These are phyloP conservation scores for Eupristina koningsbergeri DNA, from an alignment of 1,140 invertebrate genomes.

Conservation along the genomic window DNA sequence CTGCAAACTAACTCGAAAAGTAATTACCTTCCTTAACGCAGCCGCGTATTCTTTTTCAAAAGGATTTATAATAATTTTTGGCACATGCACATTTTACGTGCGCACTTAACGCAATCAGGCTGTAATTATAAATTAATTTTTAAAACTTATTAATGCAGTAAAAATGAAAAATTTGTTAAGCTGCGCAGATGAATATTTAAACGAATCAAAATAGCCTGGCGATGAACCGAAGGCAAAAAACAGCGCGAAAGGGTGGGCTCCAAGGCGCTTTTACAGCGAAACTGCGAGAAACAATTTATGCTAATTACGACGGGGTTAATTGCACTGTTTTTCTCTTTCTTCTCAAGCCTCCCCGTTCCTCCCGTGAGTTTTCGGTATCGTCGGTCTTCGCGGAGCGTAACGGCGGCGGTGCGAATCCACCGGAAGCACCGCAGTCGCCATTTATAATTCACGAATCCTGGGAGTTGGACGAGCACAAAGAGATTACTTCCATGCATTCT, in stretches of 20 bases:
- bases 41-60: background rate
- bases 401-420: background rate
- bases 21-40: background rate
- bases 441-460: constrained; percentile 68
- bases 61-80: background rate
- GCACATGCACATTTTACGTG: background rate
- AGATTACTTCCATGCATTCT: constrained; percentile 55
- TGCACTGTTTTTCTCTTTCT: constrained; percentile 54
- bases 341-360: constrained; percentile 40
- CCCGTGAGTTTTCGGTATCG: constrained; percentile 53
- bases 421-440: constrained; percentile 59
- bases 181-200: constrained; percentile 2
- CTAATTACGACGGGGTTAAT: constrained; percentile 72
- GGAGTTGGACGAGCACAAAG: constrained; percentile 55
- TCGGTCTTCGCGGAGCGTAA: constrained; percentile 1
- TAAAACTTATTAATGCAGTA: background rate
- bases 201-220: background rate
- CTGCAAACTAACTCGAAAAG: background rate
- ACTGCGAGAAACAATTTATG: constrained; percentile 70
- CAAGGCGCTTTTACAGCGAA: constrained; percentile 48
- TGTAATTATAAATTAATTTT: background rate
- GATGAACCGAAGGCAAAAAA: background rate
- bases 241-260: constrained; percentile 20
- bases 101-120: background rate
- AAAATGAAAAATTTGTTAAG: constrained; percentile 13